phyloP scores from a whole-genome alignment of 2,113 vertebrate species.

The Psilopogon haemacephalus region DNA sequence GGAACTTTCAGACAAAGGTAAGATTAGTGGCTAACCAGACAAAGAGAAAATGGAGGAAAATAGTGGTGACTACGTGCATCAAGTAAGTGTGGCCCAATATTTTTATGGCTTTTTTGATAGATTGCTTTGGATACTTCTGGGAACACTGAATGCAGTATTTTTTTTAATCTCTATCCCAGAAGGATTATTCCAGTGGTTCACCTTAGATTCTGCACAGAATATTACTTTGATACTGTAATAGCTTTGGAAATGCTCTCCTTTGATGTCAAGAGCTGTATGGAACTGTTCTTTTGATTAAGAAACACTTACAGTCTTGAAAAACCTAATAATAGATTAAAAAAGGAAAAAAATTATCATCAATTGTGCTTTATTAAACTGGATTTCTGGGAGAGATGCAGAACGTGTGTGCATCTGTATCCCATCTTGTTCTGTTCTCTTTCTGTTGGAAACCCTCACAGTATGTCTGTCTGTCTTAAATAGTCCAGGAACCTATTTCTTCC shows the following conservation, averaged over 20 bases:
- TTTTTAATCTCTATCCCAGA: slow-evolving; percentile 71
- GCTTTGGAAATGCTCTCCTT: slow-evolving; percentile 72
- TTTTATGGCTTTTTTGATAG: slow-evolving; percentile 71
- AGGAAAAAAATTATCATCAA: slow-evolving; percentile 1
- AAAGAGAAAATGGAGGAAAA: slow-evolving; percentile 62
- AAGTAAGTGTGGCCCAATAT: slow-evolving; percentile 53
- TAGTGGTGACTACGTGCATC: slow-evolving; percentile 28
- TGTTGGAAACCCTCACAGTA: slow-evolving; percentile 34
- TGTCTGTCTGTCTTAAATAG: slow-evolving; percentile 7
- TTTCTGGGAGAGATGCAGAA: slow-evolving; percentile 42
- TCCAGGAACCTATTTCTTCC: background rate
- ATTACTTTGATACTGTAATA: slow-evolving; percentile 76
- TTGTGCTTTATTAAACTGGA: slow-evolving; percentile 66
- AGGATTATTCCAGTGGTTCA: slow-evolving; percentile 74
- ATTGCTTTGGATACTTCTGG: slow-evolving; percentile 61
- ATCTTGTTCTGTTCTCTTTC: slow-evolving; percentile 53
- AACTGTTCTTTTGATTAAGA: slow-evolving; percentile 78
- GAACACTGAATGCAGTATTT: slow-evolving; percentile 46
- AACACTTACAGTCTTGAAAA: slow-evolving; percentile 65
- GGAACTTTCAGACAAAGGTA: slow-evolving; percentile 50
- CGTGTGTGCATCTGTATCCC: slow-evolving; percentile 38
- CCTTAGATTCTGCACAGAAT: slow-evolving; percentile 74
- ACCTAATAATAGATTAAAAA: slow-evolving; percentile 59
- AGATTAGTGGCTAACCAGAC: slow-evolving; percentile 58
- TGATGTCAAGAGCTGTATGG: slow-evolving; percentile 68